Evolutionary conservation across 2,888 invertebrate genomes (phyloP), one percentile per base, ranked within the genome.

Genomic region (Pristionchus entomophagus): DNA sequence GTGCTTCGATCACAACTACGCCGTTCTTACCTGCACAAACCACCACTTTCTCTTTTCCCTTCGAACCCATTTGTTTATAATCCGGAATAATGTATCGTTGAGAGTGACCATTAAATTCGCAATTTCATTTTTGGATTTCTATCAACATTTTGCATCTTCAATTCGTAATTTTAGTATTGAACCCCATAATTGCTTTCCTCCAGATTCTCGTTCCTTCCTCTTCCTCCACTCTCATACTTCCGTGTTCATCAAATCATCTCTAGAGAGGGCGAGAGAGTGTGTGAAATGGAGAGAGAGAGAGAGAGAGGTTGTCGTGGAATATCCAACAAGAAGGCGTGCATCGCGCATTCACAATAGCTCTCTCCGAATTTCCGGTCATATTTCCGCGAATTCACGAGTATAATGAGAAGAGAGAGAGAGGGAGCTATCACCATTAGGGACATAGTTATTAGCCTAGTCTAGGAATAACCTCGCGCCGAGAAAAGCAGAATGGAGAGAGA

Each of bases 21-120:
- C 32, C 6, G 45, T 35, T 35, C 14, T 35, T 38, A 65, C 65
- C 29, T 17, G 35, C 65, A 65, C 35, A 26, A n/a, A n/a, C n/a
- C n/a, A n/a, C n/a, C n/a, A 65, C 65, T 65, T 65, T 65, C 65
- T 45, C 45, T 45, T 45, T n/a, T 26, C 56, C n/a, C 56, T 59
- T 29, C 32, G 59, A 59, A 59, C 59, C 29, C 29, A 29, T 59
- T 17, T 59, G 12, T 56, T 29, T 32, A n/a, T n/a, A n/a, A n/a
- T n/a, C n/a, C n/a, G n/a, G n/a, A n/a, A n/a, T n/a, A n/a, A n/a
- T n/a, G n/a, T n/a, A n/a, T n/a, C n/a, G n/a, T 12, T 59, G 12
- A 59, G 59, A 59, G 26, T 29, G 17, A 59, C 29, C 59, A 29
- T 59, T 59, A 29, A n/a, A n/a, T n/a, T n/a, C n/a, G n/a, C n/a